Conservation (phyloP, 92 coral and sea anemone species). For the Scolanthus callimorphus region DNA sequence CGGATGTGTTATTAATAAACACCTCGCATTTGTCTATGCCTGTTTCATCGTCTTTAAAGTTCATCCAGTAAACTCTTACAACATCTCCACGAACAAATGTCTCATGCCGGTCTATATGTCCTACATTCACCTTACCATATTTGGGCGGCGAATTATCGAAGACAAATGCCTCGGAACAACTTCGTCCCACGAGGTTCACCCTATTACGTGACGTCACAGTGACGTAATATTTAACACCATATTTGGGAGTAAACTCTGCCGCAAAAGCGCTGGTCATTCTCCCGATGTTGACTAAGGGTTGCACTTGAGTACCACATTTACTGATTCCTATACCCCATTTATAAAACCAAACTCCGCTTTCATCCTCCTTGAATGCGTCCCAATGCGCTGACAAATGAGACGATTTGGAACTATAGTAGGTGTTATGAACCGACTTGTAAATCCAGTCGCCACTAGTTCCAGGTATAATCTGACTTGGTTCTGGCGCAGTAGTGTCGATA, state of each 20-base stretch:
- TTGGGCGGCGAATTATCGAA: slow-evolving; percentile 70
- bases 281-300: slow-evolving; percentile 77
- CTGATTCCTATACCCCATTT: slow-evolving; percentile 90
- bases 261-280: slow-evolving; percentile 61
- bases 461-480: slow-evolving; percentile 50
- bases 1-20: slow-evolving; percentile 20
- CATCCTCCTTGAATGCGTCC: slow-evolving; percentile 65
- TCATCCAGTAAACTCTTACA: slow-evolving; percentile 50
- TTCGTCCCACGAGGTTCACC: slow-evolving; percentile 72
- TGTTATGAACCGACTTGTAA: slow-evolving; percentile 11
- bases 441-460: slow-evolving; percentile 48
- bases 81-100: slow-evolving; percentile 20
- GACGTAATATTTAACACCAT: slow-evolving; percentile 74
- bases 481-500: slow-evolving; percentile 70
- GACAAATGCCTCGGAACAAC: slow-evolving; percentile 81
- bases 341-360: slow-evolving; percentile 89
- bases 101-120: slow-evolving; percentile 29
- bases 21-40: slow-evolving; percentile 54
- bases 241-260: slow-evolving; percentile 35
- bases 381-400: slow-evolving; percentile 60
- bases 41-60: slow-evolving; percentile 63
- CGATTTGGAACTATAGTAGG: slow-evolving; percentile 41
- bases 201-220: slow-evolving; percentile 70
- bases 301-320: slow-evolving; percentile 83
- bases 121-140: slow-evolving; percentile 43